Evolutionary conservation across 2,888 invertebrate species (phyloP).

Genomic region (Xylota sylvarum): DNA sequence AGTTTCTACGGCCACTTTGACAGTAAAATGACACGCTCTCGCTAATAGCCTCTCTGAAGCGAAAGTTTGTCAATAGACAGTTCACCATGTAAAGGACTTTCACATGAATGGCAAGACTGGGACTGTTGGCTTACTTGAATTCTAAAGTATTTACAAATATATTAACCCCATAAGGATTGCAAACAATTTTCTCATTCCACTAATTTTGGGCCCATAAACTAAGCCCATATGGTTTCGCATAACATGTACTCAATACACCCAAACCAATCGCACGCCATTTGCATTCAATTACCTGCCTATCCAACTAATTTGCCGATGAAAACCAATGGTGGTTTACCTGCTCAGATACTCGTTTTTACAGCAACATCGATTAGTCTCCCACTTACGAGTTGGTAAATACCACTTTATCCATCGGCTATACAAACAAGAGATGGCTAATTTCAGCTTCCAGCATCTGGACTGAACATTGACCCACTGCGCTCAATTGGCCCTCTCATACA

Average conservation of each 20-base stretch:
- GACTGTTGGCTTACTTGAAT: too few relatives aligned
- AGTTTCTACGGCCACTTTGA: too few relatives aligned
- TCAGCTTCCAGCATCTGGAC: constrained; percentile 40
- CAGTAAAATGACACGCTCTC: too few relatives aligned
- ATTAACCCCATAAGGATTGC: background rate
- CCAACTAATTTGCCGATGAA: constrained; percentile 9
- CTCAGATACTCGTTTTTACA: constrained; percentile 27
- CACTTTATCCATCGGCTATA: constrained; percentile 28
- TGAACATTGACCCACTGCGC: constrained; percentile 84
- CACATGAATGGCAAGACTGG: too few relatives aligned
- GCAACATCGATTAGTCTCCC: constrained; percentile 14
- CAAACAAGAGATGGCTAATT: constrained; percentile 47
- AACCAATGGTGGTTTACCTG: constrained; percentile 24
- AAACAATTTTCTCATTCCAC: background rate
- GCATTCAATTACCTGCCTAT: constrained; percentile 36
- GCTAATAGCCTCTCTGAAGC: too few relatives aligned
- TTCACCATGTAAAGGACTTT: too few relatives aligned
- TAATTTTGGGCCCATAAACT: background rate
- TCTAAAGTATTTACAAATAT: too few relatives aligned
- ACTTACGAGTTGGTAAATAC: constrained; percentile 34
- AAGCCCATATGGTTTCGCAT: background rate
- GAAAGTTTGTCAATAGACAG: too few relatives aligned
- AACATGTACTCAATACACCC: background rate
- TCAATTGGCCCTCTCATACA: constrained; percentile 80
- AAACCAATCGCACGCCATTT: constrained; percentile 13